Evolutionary conservation across 2,888 invertebrate genomes (phyloP), one percentile per base, ranked within the genome.

Genomic region (Blastobasis adustella): DNA sequence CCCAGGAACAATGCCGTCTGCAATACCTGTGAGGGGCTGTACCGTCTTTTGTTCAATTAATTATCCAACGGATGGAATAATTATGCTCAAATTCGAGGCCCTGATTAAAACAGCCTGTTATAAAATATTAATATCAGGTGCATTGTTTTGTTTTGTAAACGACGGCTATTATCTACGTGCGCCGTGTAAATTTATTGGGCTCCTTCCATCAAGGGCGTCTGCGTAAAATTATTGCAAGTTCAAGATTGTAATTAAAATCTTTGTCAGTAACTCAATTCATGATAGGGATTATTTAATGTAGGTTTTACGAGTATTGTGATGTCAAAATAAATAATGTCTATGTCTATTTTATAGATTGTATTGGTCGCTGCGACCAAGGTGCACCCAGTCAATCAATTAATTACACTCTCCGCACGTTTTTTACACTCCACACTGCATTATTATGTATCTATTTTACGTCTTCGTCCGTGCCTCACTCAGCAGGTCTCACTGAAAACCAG

Each of bases 1-100:
- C 66, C 74, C 62, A 71, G 78, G 74, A 80, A 82, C 81, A 86
- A 86, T 80, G 63, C 75, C 73, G 67, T 66, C 71, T 66, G 73
- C 76, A 76, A 76, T 71, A 71, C 73, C 74, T 75, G 74, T 72
- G 73, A 63, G 58, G 60, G 71, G 66, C 69, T 71, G 71, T 74
- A 58, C 68, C 67, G 69, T 71, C 80, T 82, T 82, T 85, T 85
- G 82, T 84, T 74, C 76, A 78, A 82, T 83, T 82, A 84, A 84
- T 85, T 85, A 86, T 79, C 76, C 74, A 64, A 71, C 76, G 76
- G 76, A 77, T 70, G 70, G 70, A 82, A 83, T 85, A 83, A 85
- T 86, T 83, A 82, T 75, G 75, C 78, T 73, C 62, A 57, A 79
- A 75, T 79, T 76, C 70, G 73, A 73, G 65, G 71, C 73, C 61